phyloP scores from a whole-genome alignment of 2,888 invertebrate species.

The Mycogona germanica region DNA sequence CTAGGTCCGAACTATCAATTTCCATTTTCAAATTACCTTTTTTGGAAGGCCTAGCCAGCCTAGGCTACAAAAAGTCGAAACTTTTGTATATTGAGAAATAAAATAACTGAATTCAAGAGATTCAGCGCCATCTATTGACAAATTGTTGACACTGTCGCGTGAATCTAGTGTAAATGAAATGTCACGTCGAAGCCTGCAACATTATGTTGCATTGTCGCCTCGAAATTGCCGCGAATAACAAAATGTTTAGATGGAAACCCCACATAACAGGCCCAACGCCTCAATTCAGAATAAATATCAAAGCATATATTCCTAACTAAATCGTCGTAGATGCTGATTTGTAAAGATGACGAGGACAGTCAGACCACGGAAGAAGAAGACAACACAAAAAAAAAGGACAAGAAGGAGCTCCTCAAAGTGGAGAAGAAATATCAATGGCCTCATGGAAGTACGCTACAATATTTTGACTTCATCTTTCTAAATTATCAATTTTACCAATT shows the following conservation, averaged over 20 bases:
- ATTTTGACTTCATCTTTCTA: background rate
- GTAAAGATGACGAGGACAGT: constrained; percentile 70
- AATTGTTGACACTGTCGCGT: no score
- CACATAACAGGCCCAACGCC: no score
- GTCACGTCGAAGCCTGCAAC: no score
- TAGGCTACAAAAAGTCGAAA: no score
- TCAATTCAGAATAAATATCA: background rate
- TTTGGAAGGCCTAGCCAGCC: no score
- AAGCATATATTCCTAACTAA: constrained; percentile 18
- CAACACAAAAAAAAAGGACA: constrained; percentile 24
- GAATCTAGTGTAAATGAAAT: no score
- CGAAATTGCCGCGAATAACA: background rate
- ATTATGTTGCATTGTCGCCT: no score
- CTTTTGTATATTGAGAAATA: no score
- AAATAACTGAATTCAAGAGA: no score
- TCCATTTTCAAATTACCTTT: no score
- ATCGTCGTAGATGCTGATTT: constrained; percentile 62
- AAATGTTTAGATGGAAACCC: background rate
- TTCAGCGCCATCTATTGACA: no score
- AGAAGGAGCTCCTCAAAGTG: constrained; percentile 64
- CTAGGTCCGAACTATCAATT: no score
- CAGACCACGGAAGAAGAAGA: constrained; percentile 45
- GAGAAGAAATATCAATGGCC: constrained; percentile 91
- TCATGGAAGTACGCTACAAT: constrained; percentile 53
- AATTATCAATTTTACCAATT: background rate